Conservation (phyloP, 2,888 invertebrate genomes). For the Apamea anceps region DNA sequence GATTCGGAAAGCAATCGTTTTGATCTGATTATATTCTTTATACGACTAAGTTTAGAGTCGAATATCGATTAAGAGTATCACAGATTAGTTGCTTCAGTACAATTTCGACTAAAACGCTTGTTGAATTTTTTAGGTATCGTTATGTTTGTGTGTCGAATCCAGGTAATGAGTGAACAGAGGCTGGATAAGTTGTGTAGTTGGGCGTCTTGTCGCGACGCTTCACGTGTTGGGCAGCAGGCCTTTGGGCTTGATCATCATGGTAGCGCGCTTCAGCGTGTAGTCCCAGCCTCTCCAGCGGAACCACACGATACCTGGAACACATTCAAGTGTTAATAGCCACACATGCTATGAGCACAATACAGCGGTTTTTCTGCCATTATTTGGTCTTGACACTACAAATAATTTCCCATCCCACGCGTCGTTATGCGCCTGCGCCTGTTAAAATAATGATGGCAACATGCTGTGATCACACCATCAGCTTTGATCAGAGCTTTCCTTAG, state of each 20-base stretch:
- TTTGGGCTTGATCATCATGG: slow-evolving; percentile 97
- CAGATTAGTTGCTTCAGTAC: slow-evolving; percentile 66
- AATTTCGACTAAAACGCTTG: slow-evolving; percentile 60
- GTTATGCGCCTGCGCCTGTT: slow-evolving; percentile 18
- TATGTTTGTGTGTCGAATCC: slow-evolving; percentile 75
- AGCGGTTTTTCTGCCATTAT: neutral
- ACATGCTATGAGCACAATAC: neutral
- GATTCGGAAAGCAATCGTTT: slow-evolving; percentile 72
- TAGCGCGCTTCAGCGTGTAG: slow-evolving; percentile 96
- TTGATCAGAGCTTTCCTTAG: neutral
- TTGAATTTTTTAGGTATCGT: slow-evolving; percentile 26
- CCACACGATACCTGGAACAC: slow-evolving; percentile 95
- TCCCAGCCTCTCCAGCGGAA: slow-evolving; percentile 99
- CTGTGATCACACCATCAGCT: neutral
- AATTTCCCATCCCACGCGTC: neutral
- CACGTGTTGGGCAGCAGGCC: slow-evolving; percentile 90
- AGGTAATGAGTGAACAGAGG: slow-evolving; percentile 85
- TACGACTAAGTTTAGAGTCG: slow-evolving; percentile 38
- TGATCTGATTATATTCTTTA: slow-evolving; percentile 47
- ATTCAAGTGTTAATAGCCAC: neutral
- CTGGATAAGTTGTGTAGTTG: slow-evolving; percentile 69
- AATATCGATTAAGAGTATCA: slow-evolving; percentile 63
- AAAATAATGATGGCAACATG: slow-evolving; percentile 20
- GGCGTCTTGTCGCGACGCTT: slow-evolving; percentile 65
- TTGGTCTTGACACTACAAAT: neutral